A percentile compares a stretch with the other conserved stretches of the same genome.
These are phyloP conservation scores for Penaeus japonicus DNA, from an alignment of 1,140 invertebrate genomes.

Conservation along the genomic window DNA sequence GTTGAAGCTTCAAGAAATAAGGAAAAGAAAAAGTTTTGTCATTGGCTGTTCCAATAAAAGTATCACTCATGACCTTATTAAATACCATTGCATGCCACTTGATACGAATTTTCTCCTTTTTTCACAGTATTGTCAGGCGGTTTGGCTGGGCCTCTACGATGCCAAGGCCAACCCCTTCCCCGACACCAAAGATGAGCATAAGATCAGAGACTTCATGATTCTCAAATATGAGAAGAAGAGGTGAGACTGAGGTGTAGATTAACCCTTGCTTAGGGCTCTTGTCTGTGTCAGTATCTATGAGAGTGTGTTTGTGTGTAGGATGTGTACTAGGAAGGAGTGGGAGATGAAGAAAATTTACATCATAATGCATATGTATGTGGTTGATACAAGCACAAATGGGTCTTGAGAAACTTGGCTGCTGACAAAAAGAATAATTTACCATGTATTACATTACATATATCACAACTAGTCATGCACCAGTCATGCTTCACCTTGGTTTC, in stretches of 20 bases:
- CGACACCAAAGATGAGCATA: conserved; percentile 84
- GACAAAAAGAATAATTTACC: no score
- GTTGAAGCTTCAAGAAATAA: no score
- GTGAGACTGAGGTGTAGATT: conserved; percentile 60
- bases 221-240: conserved; percentile 93
- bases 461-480: no score
- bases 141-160: conserved; percentile 88
- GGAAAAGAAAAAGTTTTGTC: neutral
- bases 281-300: neutral
- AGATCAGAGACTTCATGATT: conserved; percentile 88
- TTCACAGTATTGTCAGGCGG: conserved; percentile 79
- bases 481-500: no score
- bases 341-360: no score
- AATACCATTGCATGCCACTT: neutral
- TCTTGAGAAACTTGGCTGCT: no score
- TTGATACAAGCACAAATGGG: no score
- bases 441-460: no score
- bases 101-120: conserved; percentile 52
- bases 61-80: neutral
- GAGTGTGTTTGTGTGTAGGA: no score
- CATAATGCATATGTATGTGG: no score
- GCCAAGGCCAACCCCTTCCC: conserved; percentile 61
- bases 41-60: neutral
- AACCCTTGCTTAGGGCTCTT: neutral
- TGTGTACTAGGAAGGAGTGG: no score